Evolutionary conservation across 2,797 vertebrate species (phyloP), one percentile per base, ranked within the genome.

Genomic region (Eulemur coronatus): DNA sequence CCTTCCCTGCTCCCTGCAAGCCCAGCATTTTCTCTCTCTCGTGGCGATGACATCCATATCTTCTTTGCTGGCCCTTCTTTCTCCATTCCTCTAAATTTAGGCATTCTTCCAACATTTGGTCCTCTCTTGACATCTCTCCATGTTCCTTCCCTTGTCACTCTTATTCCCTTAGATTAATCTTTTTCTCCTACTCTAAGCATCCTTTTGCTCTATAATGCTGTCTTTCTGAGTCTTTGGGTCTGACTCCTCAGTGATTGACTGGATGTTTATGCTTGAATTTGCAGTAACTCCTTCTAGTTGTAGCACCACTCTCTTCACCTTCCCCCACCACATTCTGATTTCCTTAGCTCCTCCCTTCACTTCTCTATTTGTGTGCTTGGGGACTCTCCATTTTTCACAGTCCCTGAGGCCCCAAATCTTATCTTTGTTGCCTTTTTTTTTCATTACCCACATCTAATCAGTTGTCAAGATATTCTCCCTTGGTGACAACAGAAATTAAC

Each of bases 401-500:
- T 57, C 41, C 24, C 63, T 5, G 30, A 82, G 89, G 69, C 50
- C 38, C 59, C 43, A 57, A 12, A n/a, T 89, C 24, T 72, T 70
- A 81, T 55, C 22, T 50, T 78, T 41, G 28, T 86, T 9, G 12
- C 22, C 28, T 81, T 38, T 89, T 67, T 57, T 55, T 70, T 57
- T 84, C 28, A 28, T 80, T 63, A 73, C 11, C 11, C 14, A 43
- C 28, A 38, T 93, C 67, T 81, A 75, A 41, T 91, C 41, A 82
- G 15, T 50, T 67, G 22, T 82, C 8, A 78, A 91, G 61, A 46
- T 38, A 8, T 93, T 91, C 73, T 70, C 17, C 82, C 18, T 12
- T 59, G n/a, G 61, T 81, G 33, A 76, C 91, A 94, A 76, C 0
- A 12, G 80, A 35, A 89, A 59, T 72, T 70, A 28, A 75, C n/a